Percentiles rank a stretch among this genome's conserved stretches.
phyloP scores from a whole-genome alignment of 2,797 vertebrate genomes.

The Mormyrus proboscirostris region DNA sequence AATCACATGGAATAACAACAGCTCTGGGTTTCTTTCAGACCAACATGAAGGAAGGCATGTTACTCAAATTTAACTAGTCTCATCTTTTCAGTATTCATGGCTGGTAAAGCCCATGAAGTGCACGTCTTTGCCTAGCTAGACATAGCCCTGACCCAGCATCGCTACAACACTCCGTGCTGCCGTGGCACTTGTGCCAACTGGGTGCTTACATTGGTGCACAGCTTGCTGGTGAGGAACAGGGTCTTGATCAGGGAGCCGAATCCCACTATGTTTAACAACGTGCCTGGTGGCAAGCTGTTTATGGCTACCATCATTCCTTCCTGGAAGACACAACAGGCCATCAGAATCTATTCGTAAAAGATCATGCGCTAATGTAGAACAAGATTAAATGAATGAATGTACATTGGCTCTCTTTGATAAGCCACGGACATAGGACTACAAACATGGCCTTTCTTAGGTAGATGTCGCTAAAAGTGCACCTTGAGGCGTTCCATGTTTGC shows the following conservation, averaged over 20 bases:
- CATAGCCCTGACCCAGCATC: background rate
- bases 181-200: background rate
- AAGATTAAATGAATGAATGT: background rate
- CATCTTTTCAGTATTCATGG: background rate
- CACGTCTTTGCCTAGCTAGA: background rate
- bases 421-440: background rate
- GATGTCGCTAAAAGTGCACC: slow-evolving; percentile 43
- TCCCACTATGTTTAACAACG: slow-evolving; percentile 75
- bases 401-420: background rate
- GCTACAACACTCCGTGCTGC: background rate
- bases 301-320: slow-evolving; percentile 82
- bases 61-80: background rate
- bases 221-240: slow-evolving; percentile 76
- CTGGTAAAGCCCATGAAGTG: background rate
- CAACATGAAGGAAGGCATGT: background rate
- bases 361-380: background rate
- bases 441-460: background rate
- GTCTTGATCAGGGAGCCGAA: slow-evolving; percentile 69
- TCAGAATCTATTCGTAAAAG: background rate
- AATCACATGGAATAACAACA: background rate
- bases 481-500: slow-evolving; percentile 69
- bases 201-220: slow-evolving; percentile 78
- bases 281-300: slow-evolving; percentile 82
- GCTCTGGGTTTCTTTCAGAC: background rate
- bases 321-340: slow-evolving; percentile 50